A percentile compares a stretch with the other conserved stretches of the same genome.
These are phyloP conservation scores for Drosophila bunnanda DNA, from an alignment of 2,888 invertebrate genomes.

Conservation along the genomic window DNA sequence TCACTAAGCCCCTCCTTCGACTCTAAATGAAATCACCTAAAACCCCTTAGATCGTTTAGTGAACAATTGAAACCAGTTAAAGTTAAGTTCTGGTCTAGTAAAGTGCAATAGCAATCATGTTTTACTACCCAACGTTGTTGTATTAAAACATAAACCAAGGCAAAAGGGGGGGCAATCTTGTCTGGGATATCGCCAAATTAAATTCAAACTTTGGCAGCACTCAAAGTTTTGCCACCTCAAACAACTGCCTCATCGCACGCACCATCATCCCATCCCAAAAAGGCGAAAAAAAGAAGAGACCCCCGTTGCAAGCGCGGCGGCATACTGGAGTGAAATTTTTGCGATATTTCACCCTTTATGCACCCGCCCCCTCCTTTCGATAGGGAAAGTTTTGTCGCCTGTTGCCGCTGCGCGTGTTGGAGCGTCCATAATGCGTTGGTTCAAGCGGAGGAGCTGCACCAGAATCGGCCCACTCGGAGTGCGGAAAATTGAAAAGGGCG, in stretches of 20 bases:
- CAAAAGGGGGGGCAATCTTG: constrained; percentile 36
- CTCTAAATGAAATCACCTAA: neutral
- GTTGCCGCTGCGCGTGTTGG: constrained; percentile 48
- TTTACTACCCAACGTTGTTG: constrained; percentile 48
- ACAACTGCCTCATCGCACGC: constrained; percentile 25
- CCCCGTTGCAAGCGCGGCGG: constrained; percentile 4
- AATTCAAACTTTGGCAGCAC: constrained; percentile 65
- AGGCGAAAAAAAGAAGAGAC: neutral
- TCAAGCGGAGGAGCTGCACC: constrained; percentile 12
- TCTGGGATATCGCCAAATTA: constrained; percentile 72
- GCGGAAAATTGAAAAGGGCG: constrained; percentile 38
- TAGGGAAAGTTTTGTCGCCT: constrained; percentile 54
- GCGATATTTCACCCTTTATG: constrained; percentile 9
- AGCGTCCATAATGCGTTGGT: constrained; percentile 22
- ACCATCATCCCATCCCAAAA: constrained; percentile 9
- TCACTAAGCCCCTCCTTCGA: neutral
- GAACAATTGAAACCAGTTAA: constrained; percentile 1
- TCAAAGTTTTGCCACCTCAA: constrained; percentile 32
- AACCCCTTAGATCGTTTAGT: neutral
- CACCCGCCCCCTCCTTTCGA: neutral
- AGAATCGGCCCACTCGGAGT: constrained; percentile 3
- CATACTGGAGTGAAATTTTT: constrained; percentile 17
- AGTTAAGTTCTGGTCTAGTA: constrained; percentile 1
- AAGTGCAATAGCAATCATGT: constrained; percentile 12
- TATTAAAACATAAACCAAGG: constrained; percentile 53